phyloP scores from a whole-genome alignment of 1,140 invertebrate species.

The Myzus persicae region DNA sequence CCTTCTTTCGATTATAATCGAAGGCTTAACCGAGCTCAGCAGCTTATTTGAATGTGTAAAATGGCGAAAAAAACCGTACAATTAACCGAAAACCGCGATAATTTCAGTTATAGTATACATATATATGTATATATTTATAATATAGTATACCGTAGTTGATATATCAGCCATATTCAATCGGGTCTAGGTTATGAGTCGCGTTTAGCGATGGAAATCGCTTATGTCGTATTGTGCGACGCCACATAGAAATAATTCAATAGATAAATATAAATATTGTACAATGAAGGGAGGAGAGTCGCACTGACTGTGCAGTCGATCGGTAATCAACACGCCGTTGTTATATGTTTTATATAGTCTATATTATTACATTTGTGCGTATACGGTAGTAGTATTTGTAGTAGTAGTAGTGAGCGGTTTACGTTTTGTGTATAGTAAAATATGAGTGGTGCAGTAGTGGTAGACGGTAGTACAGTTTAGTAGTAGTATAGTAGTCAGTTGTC shows the following conservation, averaged over 20 bases:
- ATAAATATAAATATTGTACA: not conserved
- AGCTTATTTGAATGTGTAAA: not conserved
- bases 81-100: constrained; percentile 10
- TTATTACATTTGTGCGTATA: not conserved
- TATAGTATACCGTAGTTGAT: not conserved
- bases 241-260: not conserved
- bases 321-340: not conserved
- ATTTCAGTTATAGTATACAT: not conserved
- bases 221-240: not conserved
- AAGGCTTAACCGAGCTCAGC: not conserved
- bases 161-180: not conserved
- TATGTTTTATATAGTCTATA: not conserved
- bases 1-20: constrained; percentile 29
- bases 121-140: not conserved
- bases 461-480: not conserved
- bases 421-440: constrained; percentile 6
- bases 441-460: constrained; percentile 16
- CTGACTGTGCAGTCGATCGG: not conserved
- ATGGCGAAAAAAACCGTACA: not conserved
- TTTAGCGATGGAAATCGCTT: not conserved
- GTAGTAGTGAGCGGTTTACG: constrained; percentile 10
- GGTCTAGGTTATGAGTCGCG: not conserved
- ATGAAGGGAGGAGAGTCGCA: not conserved
- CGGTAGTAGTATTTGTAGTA: constrained; percentile 19
- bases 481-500: not conserved